Conservation (phyloP, 2,113 vertebrate species). For the Etheostoma cragini region DNA sequence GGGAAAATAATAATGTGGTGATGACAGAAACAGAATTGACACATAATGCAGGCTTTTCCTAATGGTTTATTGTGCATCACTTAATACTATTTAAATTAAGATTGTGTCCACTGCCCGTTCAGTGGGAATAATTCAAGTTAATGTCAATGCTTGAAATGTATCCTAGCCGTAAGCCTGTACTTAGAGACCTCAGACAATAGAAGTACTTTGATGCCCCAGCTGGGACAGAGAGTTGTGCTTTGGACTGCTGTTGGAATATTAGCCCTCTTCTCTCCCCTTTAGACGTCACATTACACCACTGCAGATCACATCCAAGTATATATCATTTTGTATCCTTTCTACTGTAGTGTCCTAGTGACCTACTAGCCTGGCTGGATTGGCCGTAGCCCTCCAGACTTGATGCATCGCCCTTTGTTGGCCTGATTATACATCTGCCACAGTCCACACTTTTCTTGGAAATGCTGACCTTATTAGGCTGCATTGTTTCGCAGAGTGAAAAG, state of each 20-base stretch:
- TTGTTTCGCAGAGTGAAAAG: constrained; percentile 18
- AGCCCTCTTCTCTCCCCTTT: background rate
- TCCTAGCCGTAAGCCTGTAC: background rate
- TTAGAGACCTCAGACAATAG: constrained; percentile 3
- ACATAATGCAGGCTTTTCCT: background rate
- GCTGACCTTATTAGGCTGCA: constrained; percentile 16
- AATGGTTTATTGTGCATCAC: background rate
- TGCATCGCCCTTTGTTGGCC: background rate
- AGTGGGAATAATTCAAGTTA: background rate
- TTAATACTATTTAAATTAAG: background rate
- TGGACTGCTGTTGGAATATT: background rate
- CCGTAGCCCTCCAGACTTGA: constrained; percentile 10
- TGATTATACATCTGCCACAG: constrained; percentile 22
- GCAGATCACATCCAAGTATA: constrained; percentile 11
- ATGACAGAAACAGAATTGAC: background rate
- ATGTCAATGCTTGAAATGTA: background rate
- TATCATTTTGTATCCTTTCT: background rate
- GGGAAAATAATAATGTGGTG: background rate
- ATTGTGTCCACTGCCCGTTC: background rate
- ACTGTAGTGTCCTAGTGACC: constrained; percentile 31
- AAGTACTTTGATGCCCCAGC: constrained; percentile 3
- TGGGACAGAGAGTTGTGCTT: constrained; percentile 10
- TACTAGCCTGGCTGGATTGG: background rate
- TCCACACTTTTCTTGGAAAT: background rate
- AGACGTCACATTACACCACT: constrained; percentile 23